Evolutionary conservation across 2,888 invertebrate species (phyloP).

Genomic region (Cheilosia vulpina): DNA sequence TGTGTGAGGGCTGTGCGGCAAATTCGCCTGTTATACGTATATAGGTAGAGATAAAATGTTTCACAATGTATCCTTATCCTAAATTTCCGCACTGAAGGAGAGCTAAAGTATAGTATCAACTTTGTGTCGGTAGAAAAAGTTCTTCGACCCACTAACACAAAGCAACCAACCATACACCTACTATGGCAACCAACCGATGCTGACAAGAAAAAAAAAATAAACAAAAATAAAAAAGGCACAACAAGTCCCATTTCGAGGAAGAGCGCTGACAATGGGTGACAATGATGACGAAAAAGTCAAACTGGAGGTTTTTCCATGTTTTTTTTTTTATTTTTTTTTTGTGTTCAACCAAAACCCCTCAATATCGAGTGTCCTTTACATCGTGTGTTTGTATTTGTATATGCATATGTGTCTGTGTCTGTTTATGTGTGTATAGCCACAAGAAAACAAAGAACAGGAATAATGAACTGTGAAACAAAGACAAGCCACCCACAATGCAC

Average conservation of each 20-base stretch:
- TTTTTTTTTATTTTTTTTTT: neutral
- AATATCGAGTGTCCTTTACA: slow-evolving; percentile 64
- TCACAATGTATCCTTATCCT: slow-evolving; percentile 65
- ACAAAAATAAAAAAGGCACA: slow-evolving; percentile 40
- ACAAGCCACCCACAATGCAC: slow-evolving; percentile 67
- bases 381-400: slow-evolving; percentile 10
- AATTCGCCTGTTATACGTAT: neutral
- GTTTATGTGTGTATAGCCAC: slow-evolving; percentile 7
- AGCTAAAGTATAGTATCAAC: slow-evolving; percentile 9
- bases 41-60: slow-evolving; percentile 47
- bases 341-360: slow-evolving; percentile 1
- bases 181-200: neutral
- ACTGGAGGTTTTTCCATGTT: slow-evolving; percentile 35
- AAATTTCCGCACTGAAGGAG: slow-evolving; percentile 63
- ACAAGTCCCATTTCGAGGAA: slow-evolving; percentile 47
- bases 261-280: slow-evolving; percentile 69
- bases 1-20: neutral
- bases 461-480: slow-evolving; percentile 74
- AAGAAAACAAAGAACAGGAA: slow-evolving; percentile 58
- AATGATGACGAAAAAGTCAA: slow-evolving; percentile 72
- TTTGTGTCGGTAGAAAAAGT: slow-evolving; percentile 38
- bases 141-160: slow-evolving; percentile 60
- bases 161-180: slow-evolving; percentile 7
- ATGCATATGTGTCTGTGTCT: neutral
- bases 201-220: slow-evolving; percentile 21